Base-by-base conservation (phyloP, 1,140 invertebrate species). In the Protaetia brevitarsis region DNA sequence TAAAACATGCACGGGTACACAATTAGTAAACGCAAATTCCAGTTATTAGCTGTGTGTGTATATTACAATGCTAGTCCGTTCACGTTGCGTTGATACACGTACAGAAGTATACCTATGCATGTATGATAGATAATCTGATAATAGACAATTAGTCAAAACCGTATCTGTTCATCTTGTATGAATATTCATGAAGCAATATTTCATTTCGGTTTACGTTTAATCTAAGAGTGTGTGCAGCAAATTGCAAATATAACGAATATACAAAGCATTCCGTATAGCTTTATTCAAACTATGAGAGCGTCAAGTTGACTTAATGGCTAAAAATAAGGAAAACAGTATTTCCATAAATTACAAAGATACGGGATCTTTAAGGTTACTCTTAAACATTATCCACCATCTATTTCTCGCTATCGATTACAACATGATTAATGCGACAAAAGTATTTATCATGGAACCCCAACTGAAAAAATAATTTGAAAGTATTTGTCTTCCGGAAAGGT, bases 101-200 rank as follows among this genome's bases (percentile, higher is more conserved):
- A 45, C 41, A 45, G 8, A 45, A 5, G 13, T 45, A 45, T 23
- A 34, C 31, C 5, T 1, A 34, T 34, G 13, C 31, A 34, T n/a
- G 8, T 34, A 34, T 51, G 8, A 23, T 19, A 3, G 41, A 51
- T 51, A 51, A 51, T 51, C 41, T 51, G 41, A 51, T 51, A 51
- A 51, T 51, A 23, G 7, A 23, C 11, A 51, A 51, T 51, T 51
- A 51, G 41, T 51, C 41, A 23, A 21, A n/a, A 51, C 41, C 19
- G 41, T 51, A 51, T 51, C 41, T 51, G 11, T 51, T 51, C 41
- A 51, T 51, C 41, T 51, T 10, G 19, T 51, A 10, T 51, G 11
- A 51, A 51, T 51, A 51, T 51, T 51, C 41, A 51, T 51, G 41
- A 23, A 51, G 41, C 26, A 16, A 51, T 23, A 51, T 51, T 51